Conservation (phyloP, 2,113 vertebrate genomes). For the Guaruba guarouba region DNA sequence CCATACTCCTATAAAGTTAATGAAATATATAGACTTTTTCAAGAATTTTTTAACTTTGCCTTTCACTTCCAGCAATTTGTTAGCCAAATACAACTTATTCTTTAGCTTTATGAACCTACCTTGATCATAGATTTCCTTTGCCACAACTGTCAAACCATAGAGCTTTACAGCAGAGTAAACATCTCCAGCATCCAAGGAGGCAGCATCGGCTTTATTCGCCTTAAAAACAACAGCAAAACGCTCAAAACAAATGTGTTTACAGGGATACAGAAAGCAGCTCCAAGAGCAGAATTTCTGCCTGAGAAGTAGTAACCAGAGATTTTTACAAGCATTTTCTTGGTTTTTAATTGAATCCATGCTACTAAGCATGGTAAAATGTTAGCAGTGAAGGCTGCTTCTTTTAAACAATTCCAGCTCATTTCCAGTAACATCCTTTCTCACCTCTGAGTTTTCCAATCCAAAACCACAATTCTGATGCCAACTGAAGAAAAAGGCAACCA, state of each 20-base stretch:
- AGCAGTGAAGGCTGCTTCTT: background rate
- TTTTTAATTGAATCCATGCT: background rate
- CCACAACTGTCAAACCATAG: conserved; percentile 80
- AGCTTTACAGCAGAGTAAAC: conserved; percentile 88
- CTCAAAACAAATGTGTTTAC: background rate
- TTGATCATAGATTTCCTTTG: conserved; percentile 85
- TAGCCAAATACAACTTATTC: background rate
- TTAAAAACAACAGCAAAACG: conserved; percentile 47
- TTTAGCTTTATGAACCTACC: conserved; percentile 67
- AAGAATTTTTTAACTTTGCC: background rate
- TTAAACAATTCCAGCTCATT: background rate
- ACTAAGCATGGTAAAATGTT: background rate
- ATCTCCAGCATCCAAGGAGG: conserved; percentile 86
- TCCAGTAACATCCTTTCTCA: background rate
- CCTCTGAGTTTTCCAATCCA: background rate
- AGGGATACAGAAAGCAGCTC: background rate
- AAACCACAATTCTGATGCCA: background rate
- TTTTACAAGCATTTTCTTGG: background rate
- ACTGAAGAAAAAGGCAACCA: background rate
- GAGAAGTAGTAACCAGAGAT: background rate
- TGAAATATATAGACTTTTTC: background rate
- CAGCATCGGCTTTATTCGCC: conserved; percentile 87
- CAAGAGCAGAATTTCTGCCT: background rate
- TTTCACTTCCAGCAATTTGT: background rate
- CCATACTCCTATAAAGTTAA: background rate